Evolutionary conservation across 1,140 invertebrate genomes (phyloP).

Genomic region (Hylaeus volcanicus): DNA sequence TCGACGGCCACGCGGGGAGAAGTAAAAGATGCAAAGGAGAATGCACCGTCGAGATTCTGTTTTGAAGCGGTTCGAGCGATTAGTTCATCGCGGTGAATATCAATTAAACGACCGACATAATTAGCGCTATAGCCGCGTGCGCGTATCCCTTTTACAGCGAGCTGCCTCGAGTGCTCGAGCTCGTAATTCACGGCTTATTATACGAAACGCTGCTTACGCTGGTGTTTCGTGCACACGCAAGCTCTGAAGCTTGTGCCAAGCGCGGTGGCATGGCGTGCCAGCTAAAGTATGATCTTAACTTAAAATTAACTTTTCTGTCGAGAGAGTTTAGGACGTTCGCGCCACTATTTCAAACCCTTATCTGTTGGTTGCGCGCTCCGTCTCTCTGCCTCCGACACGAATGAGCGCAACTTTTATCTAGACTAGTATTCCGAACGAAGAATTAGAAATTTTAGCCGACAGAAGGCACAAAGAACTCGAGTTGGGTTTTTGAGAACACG

Average conservation of each 20-base stretch:
- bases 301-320: constrained; percentile 21
- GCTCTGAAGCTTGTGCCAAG: not conserved
- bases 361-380: no score
- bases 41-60: constrained; percentile 31
- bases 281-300: constrained; percentile 7
- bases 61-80: not conserved
- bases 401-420: no score
- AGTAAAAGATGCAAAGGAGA: not conserved
- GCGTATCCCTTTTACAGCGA: not conserved
- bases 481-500: no score
- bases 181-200: constrained; percentile 46
- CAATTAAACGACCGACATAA: constrained; percentile 31
- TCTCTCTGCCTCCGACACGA: not conserved
- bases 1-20: not conserved
- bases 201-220: constrained; percentile 16
- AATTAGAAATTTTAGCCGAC: no score
- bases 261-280: not conserved
- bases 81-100: constrained; percentile 33
- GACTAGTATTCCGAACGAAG: no score
- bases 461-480: no score
- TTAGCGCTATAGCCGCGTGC: constrained; percentile 18
- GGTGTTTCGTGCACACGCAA: not conserved
- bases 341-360: not conserved
- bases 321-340: not conserved
- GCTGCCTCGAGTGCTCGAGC: constrained; percentile 3